Evolutionary conservation across 2,113 vertebrate species (phyloP).

Genomic region (Asarcornis scutulata): DNA sequence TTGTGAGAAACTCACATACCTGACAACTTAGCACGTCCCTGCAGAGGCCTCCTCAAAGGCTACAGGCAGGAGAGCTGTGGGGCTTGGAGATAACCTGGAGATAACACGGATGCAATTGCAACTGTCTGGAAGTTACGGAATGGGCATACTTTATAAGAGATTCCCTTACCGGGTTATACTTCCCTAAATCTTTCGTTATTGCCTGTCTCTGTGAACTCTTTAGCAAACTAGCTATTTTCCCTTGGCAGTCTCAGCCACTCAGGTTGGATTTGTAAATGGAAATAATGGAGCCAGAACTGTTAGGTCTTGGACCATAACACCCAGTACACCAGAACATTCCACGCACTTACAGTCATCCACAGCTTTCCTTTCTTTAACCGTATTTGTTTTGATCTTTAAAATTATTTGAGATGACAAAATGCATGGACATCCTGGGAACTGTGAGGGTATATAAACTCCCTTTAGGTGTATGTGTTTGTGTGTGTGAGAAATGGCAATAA

Average conservation of each 20-base stretch:
- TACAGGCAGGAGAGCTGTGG: not conserved
- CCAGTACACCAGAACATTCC: not conserved
- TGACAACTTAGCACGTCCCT: not conserved
- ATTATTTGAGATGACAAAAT: not conserved
- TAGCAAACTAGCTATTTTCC: not conserved
- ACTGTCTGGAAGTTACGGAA: not conserved
- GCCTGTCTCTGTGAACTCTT: not conserved
- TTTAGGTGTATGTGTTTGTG: no score
- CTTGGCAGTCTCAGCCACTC: not conserved
- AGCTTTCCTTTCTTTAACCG: not conserved
- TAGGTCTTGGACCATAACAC: not conserved
- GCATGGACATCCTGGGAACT: not conserved
- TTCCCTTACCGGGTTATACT: not conserved
- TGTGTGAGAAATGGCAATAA: not conserved
- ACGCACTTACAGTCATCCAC: not conserved
- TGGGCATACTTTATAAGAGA: not conserved
- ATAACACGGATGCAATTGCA: not conserved
- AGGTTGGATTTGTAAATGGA: not conserved
- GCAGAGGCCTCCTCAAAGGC: not conserved
- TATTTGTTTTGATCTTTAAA: not conserved
- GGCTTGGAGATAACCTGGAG: fast-evolving
- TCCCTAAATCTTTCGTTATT: not conserved
- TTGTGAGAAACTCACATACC: not conserved
- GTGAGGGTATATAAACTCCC: not conserved
- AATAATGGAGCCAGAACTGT: not conserved